These are phyloP conservation scores for Aricia agestis DNA, from an alignment of 1,140 invertebrate species.

Conservation along the genomic window DNA sequence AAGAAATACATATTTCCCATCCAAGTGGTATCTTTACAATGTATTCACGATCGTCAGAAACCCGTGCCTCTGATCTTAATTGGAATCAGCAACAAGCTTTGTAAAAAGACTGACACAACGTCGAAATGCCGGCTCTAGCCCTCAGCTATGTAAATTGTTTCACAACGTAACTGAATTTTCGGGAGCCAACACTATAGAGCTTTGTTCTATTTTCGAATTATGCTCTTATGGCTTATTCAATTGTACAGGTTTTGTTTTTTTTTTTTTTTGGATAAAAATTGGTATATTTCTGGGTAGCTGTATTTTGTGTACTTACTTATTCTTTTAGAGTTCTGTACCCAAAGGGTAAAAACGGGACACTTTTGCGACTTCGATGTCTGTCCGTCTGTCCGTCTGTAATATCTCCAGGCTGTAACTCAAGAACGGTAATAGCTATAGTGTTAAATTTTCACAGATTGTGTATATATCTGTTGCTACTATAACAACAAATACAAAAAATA, in stretches of 20 bases:
- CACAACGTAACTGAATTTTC: constrained; percentile 15
- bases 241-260: background rate
- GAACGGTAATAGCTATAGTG: too few species aligned
- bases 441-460: too few species aligned
- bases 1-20: constrained; percentile 10
- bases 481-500: too few species aligned
- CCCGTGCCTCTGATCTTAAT: constrained; percentile 7
- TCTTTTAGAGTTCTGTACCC: too few species aligned
- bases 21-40: background rate
- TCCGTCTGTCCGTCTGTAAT: too few species aligned
- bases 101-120: constrained; percentile 5
- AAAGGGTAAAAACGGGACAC: too few species aligned
- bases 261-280: background rate
- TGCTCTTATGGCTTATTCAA: background rate
- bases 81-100: constrained; percentile 13
- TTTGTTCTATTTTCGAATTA: constrained; percentile 12
- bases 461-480: too few species aligned
- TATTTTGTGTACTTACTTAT: background rate
- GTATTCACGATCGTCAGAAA: constrained; percentile 13
- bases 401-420: too few species aligned
- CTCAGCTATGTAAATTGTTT: constrained; percentile 15
- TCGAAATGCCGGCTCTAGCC: constrained; percentile 6
- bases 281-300: background rate
- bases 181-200: constrained; percentile 1
- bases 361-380: too few species aligned